Base-by-base conservation (phyloP, 2,888 invertebrate species). In the Apoderus coryli region DNA sequence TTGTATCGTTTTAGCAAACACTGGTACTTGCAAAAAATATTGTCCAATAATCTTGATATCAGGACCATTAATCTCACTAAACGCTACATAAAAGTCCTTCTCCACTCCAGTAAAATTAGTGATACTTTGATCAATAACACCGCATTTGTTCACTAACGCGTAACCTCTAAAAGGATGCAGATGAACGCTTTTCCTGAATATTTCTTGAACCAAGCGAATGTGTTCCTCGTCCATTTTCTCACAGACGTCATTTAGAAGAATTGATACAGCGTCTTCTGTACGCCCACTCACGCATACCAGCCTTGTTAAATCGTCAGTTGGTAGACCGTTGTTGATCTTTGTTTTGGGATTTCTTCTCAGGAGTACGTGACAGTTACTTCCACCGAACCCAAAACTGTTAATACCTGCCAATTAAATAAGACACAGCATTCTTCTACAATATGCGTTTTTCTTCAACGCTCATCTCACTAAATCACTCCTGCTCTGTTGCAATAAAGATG, bases 361-460 rank as follows among this genome's bases (percentile, higher is more conserved):
- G 25, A 82, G 51, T 10, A 72, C 63, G 46, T 82, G 82, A 25
- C 76, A 77, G 48, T 88, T 88, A 4, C 79, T 77, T 1, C 92
- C 92, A 15, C 92, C 92, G 50, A 92, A 93, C 0, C 92, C 92
- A 53, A 92, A 93, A 4, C 86, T 88, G 61, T 86, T 93, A 14
- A 92, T 65, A 3, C 79, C 89, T 26, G 75, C 72, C 52, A n/a
- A 76, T 62, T n/a, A n/a, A n/a, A n/a, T n/a, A n/a, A n/a, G n/a
- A n/a, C n/a, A n/a, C n/a, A n/a, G n/a, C n/a, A n/a, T n/a, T n/a
- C n/a, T n/a, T n/a, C n/a, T n/a, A n/a, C n/a, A n/a, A n/a, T n/a
- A n/a, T n/a, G n/a, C n/a, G n/a, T n/a, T n/a, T n/a, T n/a, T n/a
- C n/a, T n/a, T n/a, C n/a, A n/a, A n/a, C n/a, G n/a, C n/a, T n/a